These are phyloP conservation scores for Pseudopleuronectes americanus DNA, from an alignment of 2,797 vertebrate species.

Conservation along the genomic window DNA sequence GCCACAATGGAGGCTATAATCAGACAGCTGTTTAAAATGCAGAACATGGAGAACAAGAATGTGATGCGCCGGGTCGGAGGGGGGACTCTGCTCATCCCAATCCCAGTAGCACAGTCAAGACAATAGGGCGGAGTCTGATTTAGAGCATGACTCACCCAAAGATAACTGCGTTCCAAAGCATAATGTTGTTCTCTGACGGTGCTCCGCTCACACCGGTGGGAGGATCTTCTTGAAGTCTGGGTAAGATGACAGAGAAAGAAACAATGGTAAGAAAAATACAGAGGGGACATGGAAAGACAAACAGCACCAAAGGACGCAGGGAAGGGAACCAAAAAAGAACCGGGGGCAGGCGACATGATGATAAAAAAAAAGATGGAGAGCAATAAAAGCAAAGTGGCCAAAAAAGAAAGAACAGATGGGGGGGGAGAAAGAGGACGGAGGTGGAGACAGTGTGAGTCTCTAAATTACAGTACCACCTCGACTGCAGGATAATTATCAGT, in stretches of 20 bases:
- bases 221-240: slow-evolving; percentile 98
- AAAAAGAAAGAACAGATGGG: not conserved
- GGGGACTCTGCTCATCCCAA: slow-evolving; percentile 44
- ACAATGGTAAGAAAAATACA: not conserved
- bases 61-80: not conserved
- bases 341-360: not conserved
- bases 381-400: not conserved
- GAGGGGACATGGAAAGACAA: slow-evolving; percentile 4
- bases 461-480: slow-evolving; percentile 56
- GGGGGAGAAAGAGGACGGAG: not conserved
- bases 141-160: slow-evolving; percentile 92
- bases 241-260: slow-evolving; percentile 34
- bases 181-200: slow-evolving; percentile 99
- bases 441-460: slow-evolving; percentile 29
- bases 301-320: not conserved
- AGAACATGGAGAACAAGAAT: slow-evolving; percentile 1
- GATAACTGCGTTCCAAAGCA: slow-evolving; percentile 99
- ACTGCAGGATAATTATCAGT: slow-evolving; percentile 59
- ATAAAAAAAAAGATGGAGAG: not conserved
- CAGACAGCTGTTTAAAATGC: slow-evolving; percentile 25
- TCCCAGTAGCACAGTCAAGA: slow-evolving; percentile 41
- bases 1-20: slow-evolving; percentile 31
- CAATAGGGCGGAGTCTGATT: slow-evolving; percentile 57
- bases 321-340: not conserved
- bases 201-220: slow-evolving; percentile 98